phyloP scores from a whole-genome alignment of 2,888 invertebrate genomes.

The Empis livida region DNA sequence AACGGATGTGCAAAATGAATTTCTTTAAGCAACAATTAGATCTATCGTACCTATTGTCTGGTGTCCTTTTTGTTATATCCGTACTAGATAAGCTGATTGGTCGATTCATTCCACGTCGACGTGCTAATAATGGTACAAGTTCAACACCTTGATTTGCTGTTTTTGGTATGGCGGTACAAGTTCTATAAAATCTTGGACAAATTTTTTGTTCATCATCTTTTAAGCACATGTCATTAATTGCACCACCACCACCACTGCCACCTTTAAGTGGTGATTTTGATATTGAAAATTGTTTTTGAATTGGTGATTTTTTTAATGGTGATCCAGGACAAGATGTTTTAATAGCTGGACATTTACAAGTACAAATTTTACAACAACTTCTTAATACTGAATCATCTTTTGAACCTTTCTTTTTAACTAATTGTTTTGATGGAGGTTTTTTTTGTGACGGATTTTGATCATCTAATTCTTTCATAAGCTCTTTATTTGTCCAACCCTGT shows the following conservation, averaged over 20 bases:
- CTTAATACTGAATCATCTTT: constrained; percentile 11
- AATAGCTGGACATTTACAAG: constrained; percentile 26
- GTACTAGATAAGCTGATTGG: constrained; percentile 43
- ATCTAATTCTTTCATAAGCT: constrained; percentile 32
- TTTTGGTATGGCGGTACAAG: neutral
- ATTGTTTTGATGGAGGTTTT: constrained; percentile 26
- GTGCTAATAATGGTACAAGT: constrained; percentile 60
- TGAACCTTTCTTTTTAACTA: constrained; percentile 17
- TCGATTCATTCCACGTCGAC: constrained; percentile 44
- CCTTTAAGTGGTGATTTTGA: constrained; percentile 11
- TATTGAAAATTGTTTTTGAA: neutral
- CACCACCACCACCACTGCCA: constrained; percentile 2
- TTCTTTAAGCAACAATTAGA: constrained; percentile 34
- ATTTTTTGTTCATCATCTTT: neutral
- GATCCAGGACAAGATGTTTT: constrained; percentile 17
- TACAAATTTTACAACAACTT: constrained; percentile 29
- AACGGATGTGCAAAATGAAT: constrained; percentile 34
- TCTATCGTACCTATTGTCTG: constrained; percentile 34
- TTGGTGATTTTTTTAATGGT: constrained; percentile 5
- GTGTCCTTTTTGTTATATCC: constrained; percentile 38
- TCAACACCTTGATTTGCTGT: constrained; percentile 54
- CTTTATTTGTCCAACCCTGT: constrained; percentile 36
- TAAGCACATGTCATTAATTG: constrained; percentile 1
- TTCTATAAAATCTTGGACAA: neutral
- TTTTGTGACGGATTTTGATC: constrained; percentile 32